These are phyloP conservation scores for Diuraphis noxia DNA, from an alignment of 1,140 invertebrate genomes.

Conservation along the genomic window DNA sequence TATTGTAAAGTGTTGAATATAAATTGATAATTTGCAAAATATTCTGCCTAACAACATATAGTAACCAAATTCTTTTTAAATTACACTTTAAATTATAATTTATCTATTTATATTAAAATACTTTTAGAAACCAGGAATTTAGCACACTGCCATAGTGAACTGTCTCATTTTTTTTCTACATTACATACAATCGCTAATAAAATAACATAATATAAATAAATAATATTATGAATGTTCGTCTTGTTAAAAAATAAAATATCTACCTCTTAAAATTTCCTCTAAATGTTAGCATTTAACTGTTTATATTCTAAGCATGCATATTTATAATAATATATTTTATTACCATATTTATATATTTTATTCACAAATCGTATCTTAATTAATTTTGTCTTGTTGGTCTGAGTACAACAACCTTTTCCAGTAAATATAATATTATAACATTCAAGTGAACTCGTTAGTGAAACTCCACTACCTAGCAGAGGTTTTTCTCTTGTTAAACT, in stretches of 20 bases:
- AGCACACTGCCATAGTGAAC: no score
- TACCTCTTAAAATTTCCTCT: background rate
- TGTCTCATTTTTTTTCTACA: no score
- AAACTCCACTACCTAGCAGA: background rate
- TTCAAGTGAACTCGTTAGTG: background rate
- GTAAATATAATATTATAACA: background rate
- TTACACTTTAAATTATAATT: no score
- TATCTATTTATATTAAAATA: no score
- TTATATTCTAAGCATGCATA: background rate
- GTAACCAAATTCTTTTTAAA: no score
- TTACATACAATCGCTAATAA: background rate
- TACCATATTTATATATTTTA: background rate
- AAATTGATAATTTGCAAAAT: no score
- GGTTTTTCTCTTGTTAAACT: background rate
- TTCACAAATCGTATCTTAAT: background rate
- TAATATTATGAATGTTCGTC: background rate
- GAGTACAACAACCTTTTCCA: background rate
- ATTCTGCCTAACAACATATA: no score
- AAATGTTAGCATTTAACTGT: background rate
- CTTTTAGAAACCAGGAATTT: no score
- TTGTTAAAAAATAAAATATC: background rate
- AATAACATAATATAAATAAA: background rate
- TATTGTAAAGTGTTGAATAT: no score
- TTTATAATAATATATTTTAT: background rate
- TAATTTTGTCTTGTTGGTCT: background rate